Conservation (phyloP, 2,113 vertebrate species). For the Cinclus cinclus region DNA sequence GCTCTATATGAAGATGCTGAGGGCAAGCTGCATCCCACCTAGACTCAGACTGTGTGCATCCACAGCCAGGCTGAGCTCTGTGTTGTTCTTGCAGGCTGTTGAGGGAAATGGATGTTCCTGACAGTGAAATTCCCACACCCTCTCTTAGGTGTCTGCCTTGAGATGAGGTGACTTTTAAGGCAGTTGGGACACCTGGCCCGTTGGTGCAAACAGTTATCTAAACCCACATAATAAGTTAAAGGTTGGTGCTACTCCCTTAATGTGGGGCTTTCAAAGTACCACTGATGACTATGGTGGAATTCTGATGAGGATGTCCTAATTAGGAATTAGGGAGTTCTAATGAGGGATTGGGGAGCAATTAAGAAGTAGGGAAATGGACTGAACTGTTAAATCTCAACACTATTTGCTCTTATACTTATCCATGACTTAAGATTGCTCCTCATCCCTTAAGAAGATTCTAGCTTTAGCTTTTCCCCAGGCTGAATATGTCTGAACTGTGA, state of each 20-base stretch:
- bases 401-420: not conserved
- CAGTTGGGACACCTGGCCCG: not conserved
- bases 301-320: not conserved
- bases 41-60: not conserved
- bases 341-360: not conserved
- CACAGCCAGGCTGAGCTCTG: not conserved
- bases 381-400: not conserved
- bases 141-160: not conserved
- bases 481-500: not conserved
- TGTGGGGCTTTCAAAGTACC: not conserved
- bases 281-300: not conserved
- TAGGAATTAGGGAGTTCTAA: conserved; percentile 34
- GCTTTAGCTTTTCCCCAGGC: conserved; percentile 11
- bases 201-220: not conserved
- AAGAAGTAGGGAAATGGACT: not conserved
- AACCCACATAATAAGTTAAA: not conserved
- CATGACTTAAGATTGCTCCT: conserved; percentile 40
- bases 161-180: not conserved
- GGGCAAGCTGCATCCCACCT: not conserved
- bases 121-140: not conserved
- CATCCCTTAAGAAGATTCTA: conserved; percentile 46
- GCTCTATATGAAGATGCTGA: not conserved
- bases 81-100: not conserved
- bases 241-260: not conserved
- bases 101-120: not conserved